Evolutionary conservation across 2,888 invertebrate genomes (phyloP), one percentile per base, ranked within the genome.

Genomic region (Lymantria dispar): DNA sequence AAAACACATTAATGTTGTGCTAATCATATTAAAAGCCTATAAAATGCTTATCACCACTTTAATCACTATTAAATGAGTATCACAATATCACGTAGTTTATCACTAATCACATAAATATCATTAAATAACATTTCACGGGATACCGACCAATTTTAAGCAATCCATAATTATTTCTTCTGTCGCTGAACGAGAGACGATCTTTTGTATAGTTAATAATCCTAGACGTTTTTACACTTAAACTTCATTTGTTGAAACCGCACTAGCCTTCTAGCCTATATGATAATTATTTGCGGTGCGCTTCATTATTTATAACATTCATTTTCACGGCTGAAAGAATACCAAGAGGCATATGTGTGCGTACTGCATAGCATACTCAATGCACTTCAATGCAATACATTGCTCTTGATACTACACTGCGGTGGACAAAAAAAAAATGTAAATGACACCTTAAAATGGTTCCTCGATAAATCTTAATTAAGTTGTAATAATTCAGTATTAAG

Each of bases 61-160:
- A 11, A 11, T 36, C 36, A 22, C 36, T 22, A 36, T 5, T 22
- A 36, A 7, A 9, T 36, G 1, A 36, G 10, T 48, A 45, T 51
- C 72, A 78, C 76, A 72, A 58, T 73, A 59, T 68, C 48, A 42
- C 63, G 65, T 71, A 70, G 64, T 52, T 48, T 54, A 40, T 50
- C 70, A 74, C 72, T 68, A 62, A 22, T 54, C 74, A 78, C 78
- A 68, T 51, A 5, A 13, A 58, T 58, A 22, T 64, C 69, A 50
- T 60, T 49, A 56, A 47, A 8, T 56, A 62, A 22, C 50, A 50
- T 31, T 52, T 58, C 62, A 62, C 67, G 59, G 62, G 60, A 84
- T 89, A 92, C 92, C 89, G 88, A 92, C 92, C 92, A 90, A 87
- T 84, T 85, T 88, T 78, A 86, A 81, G 91, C 89, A 91, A 88